Base-by-base conservation (phyloP, 2,888 invertebrate genomes). In the Thecophora atra region DNA sequence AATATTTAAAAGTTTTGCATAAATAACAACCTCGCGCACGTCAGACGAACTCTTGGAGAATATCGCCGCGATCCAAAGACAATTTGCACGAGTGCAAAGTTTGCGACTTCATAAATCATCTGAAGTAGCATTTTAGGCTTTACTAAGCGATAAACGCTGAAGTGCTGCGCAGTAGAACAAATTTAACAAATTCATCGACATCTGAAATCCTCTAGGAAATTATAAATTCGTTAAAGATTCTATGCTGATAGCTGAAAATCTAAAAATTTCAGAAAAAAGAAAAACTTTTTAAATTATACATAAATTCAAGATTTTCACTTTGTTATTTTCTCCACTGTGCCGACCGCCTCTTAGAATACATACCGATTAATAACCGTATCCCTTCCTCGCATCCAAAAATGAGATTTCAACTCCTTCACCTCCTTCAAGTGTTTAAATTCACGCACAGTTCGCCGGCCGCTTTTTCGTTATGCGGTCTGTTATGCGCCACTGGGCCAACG, bases 401-500 rank as follows among this genome's bases (percentile, higher is more conserved):
- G 47, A 26, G 65, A 47, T 54, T n/a, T 1, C 5, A 6, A 58
- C 44, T 15, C 42, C 42, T 24, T 17, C 56, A 56, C 26, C 51
- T 70, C 70, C 62, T 62, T 28, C 51, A 28, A 44, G 47, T 5
- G 17, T 17, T 47, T 17, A 17, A 47, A 1, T 47, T 62, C 68
- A 66, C 72, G 72, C 72, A 21, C 26, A 15, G 64, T n/a, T n/a
- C 42, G 47, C 47, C 44, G 24, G 26, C 42, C 17, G 30, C 21
- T 54, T 30, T 30, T 67, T 37, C 42, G 67, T 54, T n/a, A 67
- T 54, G 19, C 30, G 67, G 73, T 60, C 75, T 75, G 75, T 77
- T 78, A 76, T 78, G 76, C 81, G 84, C 84, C 85, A 82, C 82
- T 79, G 85, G 84, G 84, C 84, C 85, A 82, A 83, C 79, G 85